Base-by-base conservation (phyloP, 1,140 invertebrate species). In the Aphis gossypii region DNA sequence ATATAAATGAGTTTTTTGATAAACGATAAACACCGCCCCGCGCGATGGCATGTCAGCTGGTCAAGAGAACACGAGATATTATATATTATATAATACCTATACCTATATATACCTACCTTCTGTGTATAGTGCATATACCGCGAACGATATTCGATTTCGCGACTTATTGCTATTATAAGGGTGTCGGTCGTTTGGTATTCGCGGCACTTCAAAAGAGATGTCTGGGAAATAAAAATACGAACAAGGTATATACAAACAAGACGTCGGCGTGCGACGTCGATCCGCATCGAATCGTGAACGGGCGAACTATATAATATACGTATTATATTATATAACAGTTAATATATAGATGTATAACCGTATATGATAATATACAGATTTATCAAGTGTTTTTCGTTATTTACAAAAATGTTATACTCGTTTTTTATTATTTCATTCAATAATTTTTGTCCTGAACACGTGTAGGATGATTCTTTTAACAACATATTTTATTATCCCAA, bases 101-200 rank as follows among this genome's bases (percentile, higher is more conserved):
- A 46, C 8, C 21, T 86, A 41, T 41, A 46, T 48, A 48, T 51
- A 51, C 38, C n/a, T 20, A 76, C n/a, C 60, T n/a, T 6, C 14
- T 18, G 30, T 68, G 14, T 30, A 30, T 25, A n/a, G 7, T 38
- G 54, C 18, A 38, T 54, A 30, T 48, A 38, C 88, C 48, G 51
- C 48, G 51, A 89, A 56, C 88, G 38, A 92, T 83, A 83, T 68
- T 91, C 76, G 46, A 83, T 92, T 83, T 83, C 91, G 91, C 68
- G 44, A 91, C 88, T 56, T 56, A 54, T 89, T 38, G 84, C 86
- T 51, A 25, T 46, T 20, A 48, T 46, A n/a, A 86, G 44, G 84
- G 60, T 38, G 46, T 87, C 30, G 44, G 25, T 20, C 46, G 30
- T 35, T n/a, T 35, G 35, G 44, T 35, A 21, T 48, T 18, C 25